These are phyloP conservation scores for Meloe dianella DNA, from an alignment of 2,888 invertebrate genomes.

Conservation along the genomic window DNA sequence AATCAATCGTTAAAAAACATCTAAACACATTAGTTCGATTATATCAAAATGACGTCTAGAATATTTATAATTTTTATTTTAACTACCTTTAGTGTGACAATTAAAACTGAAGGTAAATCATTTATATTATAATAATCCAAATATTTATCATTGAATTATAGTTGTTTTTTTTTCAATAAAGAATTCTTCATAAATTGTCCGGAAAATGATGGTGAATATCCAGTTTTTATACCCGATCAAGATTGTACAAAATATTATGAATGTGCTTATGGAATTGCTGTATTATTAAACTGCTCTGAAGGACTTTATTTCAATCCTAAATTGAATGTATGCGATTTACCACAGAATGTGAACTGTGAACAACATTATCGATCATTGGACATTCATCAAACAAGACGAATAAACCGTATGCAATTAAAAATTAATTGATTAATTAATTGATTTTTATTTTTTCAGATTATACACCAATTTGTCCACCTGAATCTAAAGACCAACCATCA, in stretches of 20 bases:
- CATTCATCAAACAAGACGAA: neutral
- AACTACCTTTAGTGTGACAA: neutral
- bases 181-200: neutral
- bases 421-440: neutral
- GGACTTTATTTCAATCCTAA: neutral
- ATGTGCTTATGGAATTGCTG: neutral
- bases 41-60: neutral
- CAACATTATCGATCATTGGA: neutral
- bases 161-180: neutral
- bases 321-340: slow-evolving; percentile 4
- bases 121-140: neutral
- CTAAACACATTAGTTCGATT: neutral
- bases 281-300: neutral
- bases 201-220: neutral
- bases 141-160: neutral
- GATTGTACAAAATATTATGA: neutral
- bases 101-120: slow-evolving; percentile 9
- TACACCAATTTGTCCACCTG: neutral
- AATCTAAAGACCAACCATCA: neutral
- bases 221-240: neutral
- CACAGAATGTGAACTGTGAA: neutral
- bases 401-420: neutral
- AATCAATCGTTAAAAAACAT: neutral
- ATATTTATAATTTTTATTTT: neutral
- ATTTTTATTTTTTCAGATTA: neutral